These are phyloP conservation scores for Cephus runcator DNA, from an alignment of 2,888 invertebrate species.

Conservation along the genomic window DNA sequence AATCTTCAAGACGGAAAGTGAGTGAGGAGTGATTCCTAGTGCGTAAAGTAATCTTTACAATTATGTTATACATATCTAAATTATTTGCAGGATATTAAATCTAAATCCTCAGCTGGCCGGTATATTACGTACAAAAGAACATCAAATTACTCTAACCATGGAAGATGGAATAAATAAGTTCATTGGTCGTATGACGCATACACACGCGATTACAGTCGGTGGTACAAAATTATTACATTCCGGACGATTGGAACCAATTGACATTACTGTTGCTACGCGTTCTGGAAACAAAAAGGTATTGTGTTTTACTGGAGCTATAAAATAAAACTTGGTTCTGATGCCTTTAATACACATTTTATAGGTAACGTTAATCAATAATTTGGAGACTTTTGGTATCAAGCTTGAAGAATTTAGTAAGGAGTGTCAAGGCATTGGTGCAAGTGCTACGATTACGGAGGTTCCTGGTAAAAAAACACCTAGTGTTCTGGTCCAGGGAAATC, in stretches of 20 bases:
- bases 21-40: slow-evolving; percentile 15
- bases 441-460: slow-evolving; percentile 81
- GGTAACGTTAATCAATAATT: slow-evolving; percentile 90
- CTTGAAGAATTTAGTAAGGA: slow-evolving; percentile 81
- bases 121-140: slow-evolving; percentile 65
- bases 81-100: slow-evolving; percentile 67
- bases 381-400: slow-evolving; percentile 87
- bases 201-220: slow-evolving; percentile 72
- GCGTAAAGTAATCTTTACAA: not conserved
- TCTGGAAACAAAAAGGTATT: slow-evolving; percentile 88
- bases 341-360: slow-evolving; percentile 50
- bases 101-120: slow-evolving; percentile 68
- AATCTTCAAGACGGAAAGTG: slow-evolving; percentile 68
- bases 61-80: not conserved
- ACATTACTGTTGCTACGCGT: slow-evolving; percentile 80
- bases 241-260: slow-evolving; percentile 81
- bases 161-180: slow-evolving; percentile 77
- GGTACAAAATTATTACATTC: slow-evolving; percentile 70
- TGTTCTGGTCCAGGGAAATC: slow-evolving; percentile 91
- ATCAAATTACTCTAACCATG: slow-evolving; percentile 71
- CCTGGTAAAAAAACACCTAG: slow-evolving; percentile 80
- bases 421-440: slow-evolving; percentile 90
- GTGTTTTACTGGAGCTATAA: not conserved
- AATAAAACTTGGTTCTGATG: slow-evolving; percentile 9
- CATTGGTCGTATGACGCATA: slow-evolving; percentile 77